Evolutionary conservation across 2,113 vertebrate species (phyloP).

Genomic region (Eurystomus gularis): DNA sequence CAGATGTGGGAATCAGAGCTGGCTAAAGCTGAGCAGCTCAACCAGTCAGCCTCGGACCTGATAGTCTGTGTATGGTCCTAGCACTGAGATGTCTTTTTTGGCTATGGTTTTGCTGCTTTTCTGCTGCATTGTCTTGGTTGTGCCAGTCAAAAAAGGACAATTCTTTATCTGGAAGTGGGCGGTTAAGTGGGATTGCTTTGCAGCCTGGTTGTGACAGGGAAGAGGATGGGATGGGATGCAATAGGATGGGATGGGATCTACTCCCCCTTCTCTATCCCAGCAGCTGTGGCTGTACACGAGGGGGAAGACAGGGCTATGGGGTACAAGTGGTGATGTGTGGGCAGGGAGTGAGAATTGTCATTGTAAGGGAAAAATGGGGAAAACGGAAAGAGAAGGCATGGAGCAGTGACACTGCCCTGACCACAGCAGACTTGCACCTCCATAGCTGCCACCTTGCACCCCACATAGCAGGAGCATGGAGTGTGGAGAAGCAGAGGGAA

Average conservation of each 20-base stretch:
- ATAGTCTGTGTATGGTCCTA: background rate
- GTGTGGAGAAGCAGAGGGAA: background rate
- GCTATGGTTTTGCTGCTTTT: background rate
- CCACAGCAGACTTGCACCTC: background rate
- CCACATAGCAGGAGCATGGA: background rate
- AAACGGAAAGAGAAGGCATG: background rate
- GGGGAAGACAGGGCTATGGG: background rate
- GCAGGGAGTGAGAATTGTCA: background rate
- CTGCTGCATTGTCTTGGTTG: rapidly evolving
- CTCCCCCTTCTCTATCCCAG: background rate
- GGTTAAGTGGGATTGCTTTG: background rate
- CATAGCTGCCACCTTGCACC: rapidly evolving
- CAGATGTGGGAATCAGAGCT: background rate
- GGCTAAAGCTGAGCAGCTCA: background rate
- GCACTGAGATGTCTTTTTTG: background rate
- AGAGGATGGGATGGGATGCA: background rate
- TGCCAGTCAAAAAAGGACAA: background rate
- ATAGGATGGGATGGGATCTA: background rate
- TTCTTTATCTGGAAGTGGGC: background rate
- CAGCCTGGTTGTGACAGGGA: too few species aligned
- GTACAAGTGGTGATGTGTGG: background rate
- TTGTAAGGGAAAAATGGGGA: background rate
- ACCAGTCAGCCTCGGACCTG: background rate
- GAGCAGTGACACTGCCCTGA: background rate
- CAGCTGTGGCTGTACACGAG: background rate